A percentile compares a stretch with the other conserved stretches of the same genome.
Conservation (phyloP, 2,797 vertebrate genomes). For the Sebastes glaucus region DNA sequence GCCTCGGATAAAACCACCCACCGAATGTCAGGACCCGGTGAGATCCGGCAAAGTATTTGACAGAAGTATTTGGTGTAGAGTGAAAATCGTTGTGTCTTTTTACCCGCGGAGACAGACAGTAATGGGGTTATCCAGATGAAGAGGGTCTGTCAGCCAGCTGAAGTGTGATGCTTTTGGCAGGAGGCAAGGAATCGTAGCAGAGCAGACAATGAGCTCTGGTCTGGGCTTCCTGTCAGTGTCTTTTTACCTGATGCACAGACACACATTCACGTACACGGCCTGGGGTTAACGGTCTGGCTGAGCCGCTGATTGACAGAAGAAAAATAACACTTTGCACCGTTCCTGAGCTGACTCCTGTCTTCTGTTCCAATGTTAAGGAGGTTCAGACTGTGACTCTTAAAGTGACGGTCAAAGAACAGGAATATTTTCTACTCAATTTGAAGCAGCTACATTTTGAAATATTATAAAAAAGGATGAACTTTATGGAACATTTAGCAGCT, state of each 20-base stretch:
- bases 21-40: constrained; percentile 36
- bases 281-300: background rate
- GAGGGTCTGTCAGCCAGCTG: constrained; percentile 30
- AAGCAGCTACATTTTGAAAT: background rate
- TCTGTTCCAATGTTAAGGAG: background rate
- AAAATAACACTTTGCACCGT: background rate
- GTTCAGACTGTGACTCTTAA: background rate
- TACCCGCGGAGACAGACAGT: constrained; percentile 10
- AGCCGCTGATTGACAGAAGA: constrained; percentile 32
- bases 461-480: background rate
- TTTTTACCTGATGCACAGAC: constrained; percentile 16
- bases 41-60: constrained; percentile 1
- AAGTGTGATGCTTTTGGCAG: constrained; percentile 51
- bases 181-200: constrained; percentile 19
- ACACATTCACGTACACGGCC: background rate
- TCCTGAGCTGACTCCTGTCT: constrained; percentile 5
- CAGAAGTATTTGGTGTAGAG: constrained; percentile 4
- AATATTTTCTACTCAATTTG: background rate
- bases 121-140: constrained; percentile 36
- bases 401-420: background rate
- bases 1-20: constrained; percentile 33
- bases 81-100: constrained; percentile 26
- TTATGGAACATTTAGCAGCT: background rate
- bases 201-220: constrained; percentile 25
- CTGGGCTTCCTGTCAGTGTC: constrained; percentile 29